Base-by-base conservation (phyloP, 2,888 invertebrate species). In the Microplitis manilae region DNA sequence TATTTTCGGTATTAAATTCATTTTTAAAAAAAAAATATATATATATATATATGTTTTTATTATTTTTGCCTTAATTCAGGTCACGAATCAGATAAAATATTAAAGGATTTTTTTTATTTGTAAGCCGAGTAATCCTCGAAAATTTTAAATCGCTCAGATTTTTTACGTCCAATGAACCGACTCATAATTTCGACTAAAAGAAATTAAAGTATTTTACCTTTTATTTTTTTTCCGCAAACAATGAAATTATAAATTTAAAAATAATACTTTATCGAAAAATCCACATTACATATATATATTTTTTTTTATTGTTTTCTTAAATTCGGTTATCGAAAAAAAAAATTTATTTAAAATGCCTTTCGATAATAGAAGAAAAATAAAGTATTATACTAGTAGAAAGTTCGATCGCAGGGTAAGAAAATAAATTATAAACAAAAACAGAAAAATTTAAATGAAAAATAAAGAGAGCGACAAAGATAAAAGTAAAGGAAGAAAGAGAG, bases 401-500 rank as follows among this genome's bases (percentile, higher is more conserved):
- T 62, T 15, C 15, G n/a, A 62, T 15, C 20, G 8, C 50, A 50
- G 50, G 30, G 50, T 8, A 62, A 15, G 6, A 17, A 71, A 20
- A 62, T 61, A 71, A 62, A 62, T 30, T 70, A 70, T 38, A 72
- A 72, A 72, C 50, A 38, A 60, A 67, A 41, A 59, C 15, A 65
- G 61, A 71, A 76, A 70, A 65, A 20, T 64, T 38, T 50, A 70
- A 65, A 67, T 65, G 65, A 41, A 73, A 65, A 71, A 62, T 65
- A 62, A 62, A 62, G 15, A 62, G 50, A 50, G 50, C 13, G 50
- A 30, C 30, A 30, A 30, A 30, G 30, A 30, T 30, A 30, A 30
- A 30, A 30, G 2, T 2, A 30, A 30, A 30, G 4, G 0, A 30
- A 62, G 17, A 62, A 41, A 40, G 65, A 64, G 65, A 65, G 67